A percentile compares a stretch with the other conserved stretches of the same genome.
Conservation (phyloP, 2,888 invertebrate genomes). For the Syrphus vitripennis region DNA sequence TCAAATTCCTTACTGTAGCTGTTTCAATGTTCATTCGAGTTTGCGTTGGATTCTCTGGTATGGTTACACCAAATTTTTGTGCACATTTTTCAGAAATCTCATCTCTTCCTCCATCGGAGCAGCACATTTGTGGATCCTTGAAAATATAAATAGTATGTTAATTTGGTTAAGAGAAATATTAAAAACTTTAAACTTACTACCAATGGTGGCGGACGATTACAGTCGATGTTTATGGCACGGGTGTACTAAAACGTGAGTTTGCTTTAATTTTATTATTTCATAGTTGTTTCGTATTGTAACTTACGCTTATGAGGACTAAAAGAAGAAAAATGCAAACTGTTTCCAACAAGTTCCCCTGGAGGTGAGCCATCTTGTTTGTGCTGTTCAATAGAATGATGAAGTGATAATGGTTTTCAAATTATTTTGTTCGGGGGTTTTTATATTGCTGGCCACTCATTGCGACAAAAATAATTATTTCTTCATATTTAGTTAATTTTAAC, state of each 20-base stretch:
- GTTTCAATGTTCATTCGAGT: conserved; percentile 74
- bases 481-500: background rate
- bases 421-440: conserved; percentile 21
- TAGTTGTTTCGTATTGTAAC: background rate
- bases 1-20: conserved; percentile 75
- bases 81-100: conserved; percentile 76
- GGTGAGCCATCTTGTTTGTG: conserved; percentile 12
- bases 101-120: conserved; percentile 78
- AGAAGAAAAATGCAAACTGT: conserved; percentile 20
- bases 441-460: conserved; percentile 17
- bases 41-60: conserved; percentile 71
- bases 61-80: conserved; percentile 73
- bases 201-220: conserved; percentile 77
- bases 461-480: conserved; percentile 18
- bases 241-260: background rate
- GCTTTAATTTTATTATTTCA: background rate
- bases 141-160: conserved; percentile 73
- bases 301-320: conserved; percentile 17
- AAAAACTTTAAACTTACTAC: conserved; percentile 75
- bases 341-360: background rate
- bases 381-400: background rate
- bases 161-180: background rate
- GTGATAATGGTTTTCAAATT: conserved; percentile 25
- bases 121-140: conserved; percentile 78
- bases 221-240: conserved; percentile 74